Evolutionary conservation across 2,797 vertebrate genomes (phyloP).

Genomic region (Enteromius argenteus): DNA sequence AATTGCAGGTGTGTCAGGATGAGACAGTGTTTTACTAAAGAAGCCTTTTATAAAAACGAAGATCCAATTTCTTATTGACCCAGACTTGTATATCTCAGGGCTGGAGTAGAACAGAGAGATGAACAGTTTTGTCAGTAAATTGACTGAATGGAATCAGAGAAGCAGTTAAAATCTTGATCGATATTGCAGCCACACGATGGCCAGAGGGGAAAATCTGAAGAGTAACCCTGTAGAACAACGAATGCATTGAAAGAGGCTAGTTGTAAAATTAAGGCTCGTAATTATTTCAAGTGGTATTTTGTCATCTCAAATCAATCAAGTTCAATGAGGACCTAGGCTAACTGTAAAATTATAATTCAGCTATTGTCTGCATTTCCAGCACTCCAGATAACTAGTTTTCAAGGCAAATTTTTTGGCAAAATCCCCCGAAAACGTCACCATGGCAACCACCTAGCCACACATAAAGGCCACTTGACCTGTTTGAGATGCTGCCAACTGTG

Average conservation of each 20-base stretch:
- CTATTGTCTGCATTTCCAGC: neutral
- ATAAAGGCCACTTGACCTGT: slow-evolving; percentile 43
- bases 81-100: slow-evolving; percentile 22
- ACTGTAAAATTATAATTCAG: slow-evolving; percentile 9
- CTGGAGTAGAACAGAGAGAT: slow-evolving; percentile 2
- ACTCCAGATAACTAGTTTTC: slow-evolving; percentile 13
- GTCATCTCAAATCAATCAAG: slow-evolving; percentile 11
- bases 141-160: slow-evolving; percentile 38
- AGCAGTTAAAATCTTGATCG: slow-evolving; percentile 36
- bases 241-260: slow-evolving; percentile 10
- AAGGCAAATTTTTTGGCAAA: slow-evolving; percentile 13
- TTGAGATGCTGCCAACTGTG: slow-evolving; percentile 49
- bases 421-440: slow-evolving; percentile 2
- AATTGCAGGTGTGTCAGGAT: slow-evolving; percentile 23
- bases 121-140: slow-evolving; percentile 23
- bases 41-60: slow-evolving; percentile 19
- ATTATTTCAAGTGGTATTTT: slow-evolving; percentile 15
- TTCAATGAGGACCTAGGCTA: neutral
- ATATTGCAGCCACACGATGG: slow-evolving; percentile 28
- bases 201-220: slow-evolving; percentile 5
- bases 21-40: slow-evolving; percentile 33
- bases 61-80: slow-evolving; percentile 42
- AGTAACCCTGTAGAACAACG: slow-evolving; percentile 9
- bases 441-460: slow-evolving; percentile 41
- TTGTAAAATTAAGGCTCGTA: slow-evolving; percentile 1